Conservation (phyloP, 2,113 vertebrate species). For the Callithrix jacchus region DNA sequence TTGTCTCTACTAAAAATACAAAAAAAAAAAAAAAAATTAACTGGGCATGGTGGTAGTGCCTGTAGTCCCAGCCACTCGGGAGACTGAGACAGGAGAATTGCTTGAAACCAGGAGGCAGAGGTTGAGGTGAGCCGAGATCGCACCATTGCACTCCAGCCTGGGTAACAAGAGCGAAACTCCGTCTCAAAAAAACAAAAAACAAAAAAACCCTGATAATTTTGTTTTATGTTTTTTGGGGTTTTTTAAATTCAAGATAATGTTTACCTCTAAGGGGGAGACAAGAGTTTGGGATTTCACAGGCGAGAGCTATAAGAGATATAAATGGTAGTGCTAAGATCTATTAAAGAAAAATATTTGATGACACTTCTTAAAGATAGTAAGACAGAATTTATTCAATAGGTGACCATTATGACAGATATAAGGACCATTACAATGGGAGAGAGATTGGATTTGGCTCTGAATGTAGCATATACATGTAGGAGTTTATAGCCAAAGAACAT, state of each 20-base stretch:
- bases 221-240: background rate
- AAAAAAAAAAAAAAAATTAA: no score
- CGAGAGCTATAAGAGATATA: background rate
- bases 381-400: background rate
- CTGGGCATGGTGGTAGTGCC: no score
- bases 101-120: no score
- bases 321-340: background rate
- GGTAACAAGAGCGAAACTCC: no score
- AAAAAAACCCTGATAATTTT: background rate
- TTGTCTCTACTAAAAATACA: no score
- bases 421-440: background rate
- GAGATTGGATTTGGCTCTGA: background rate
- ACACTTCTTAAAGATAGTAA: background rate
- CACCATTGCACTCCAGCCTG: no score
- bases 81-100: no score
- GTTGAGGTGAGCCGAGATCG: no score
- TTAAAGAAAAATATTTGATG: background rate
- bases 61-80: no score
- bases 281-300: background rate
- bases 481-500: background rate
- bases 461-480: background rate
- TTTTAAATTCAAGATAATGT: background rate
- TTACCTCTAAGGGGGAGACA: background rate
- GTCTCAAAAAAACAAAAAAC: no score
- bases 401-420: accelerated